These are phyloP conservation scores for Griposia aprilina DNA, from an alignment of 2,888 invertebrate species.

Conservation along the genomic window DNA sequence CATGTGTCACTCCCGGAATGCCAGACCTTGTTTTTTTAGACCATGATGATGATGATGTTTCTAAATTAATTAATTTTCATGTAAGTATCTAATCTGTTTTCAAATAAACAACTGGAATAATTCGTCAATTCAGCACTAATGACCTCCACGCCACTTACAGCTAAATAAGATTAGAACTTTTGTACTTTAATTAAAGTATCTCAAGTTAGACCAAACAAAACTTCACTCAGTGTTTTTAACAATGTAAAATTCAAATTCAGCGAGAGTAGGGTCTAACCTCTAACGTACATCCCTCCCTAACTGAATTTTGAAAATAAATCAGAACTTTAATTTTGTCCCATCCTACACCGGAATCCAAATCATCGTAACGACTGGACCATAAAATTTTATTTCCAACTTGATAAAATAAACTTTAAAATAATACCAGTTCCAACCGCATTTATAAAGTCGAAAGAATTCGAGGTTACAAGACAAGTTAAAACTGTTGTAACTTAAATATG, in stretches of 20 bases:
- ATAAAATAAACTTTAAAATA: constrained; percentile 20
- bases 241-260: constrained; percentile 4
- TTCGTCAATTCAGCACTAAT: neutral
- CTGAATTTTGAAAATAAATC: constrained; percentile 13
- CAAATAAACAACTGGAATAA: neutral
- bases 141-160: neutral
- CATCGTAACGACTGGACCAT: constrained; percentile 24
- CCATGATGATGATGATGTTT: too few relatives aligned
- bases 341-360: constrained; percentile 28
- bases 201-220: constrained; percentile 13
- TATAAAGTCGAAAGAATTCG: constrained; percentile 18
- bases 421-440: constrained; percentile 45
- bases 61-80: too few relatives aligned
- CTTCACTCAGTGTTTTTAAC: neutral
- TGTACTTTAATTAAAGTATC: neutral
- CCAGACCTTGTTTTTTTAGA: too few relatives aligned
- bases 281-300: neutral
- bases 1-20: too few relatives aligned
- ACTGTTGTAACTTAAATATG: constrained; percentile 6
- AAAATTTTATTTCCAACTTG: constrained; percentile 31
- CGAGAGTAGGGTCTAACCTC: neutral
- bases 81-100: neutral
- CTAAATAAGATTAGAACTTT: neutral
- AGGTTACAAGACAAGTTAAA: constrained; percentile 28
- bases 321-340: constrained; percentile 10